Conservation (phyloP, 2,888 invertebrate species). For the Drosophila suboccidentalis region DNA sequence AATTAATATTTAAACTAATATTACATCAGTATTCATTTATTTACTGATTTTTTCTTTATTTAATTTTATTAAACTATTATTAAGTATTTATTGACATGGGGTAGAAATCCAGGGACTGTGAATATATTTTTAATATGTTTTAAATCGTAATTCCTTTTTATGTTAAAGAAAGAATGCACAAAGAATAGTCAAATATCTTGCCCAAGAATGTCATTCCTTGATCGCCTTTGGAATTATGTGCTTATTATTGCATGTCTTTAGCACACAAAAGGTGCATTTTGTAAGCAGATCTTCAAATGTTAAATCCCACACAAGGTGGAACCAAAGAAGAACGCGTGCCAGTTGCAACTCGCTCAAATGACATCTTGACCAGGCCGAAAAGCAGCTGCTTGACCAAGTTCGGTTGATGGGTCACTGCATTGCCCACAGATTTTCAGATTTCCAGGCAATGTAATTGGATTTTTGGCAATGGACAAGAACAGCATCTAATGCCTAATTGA, state of each 20-base stretch:
- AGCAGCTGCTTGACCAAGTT: slow-evolving; percentile 61
- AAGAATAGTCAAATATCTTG: neutral
- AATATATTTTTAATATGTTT: neutral
- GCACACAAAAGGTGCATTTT: slow-evolving; percentile 34
- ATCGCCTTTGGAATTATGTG: slow-evolving; percentile 38
- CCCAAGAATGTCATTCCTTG: neutral
- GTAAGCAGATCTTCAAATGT: slow-evolving; percentile 23
- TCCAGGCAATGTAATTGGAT: slow-evolving; percentile 67
- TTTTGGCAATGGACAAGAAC: slow-evolving; percentile 33
- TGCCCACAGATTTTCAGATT: slow-evolving; percentile 46
- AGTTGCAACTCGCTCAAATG: slow-evolving; percentile 36
- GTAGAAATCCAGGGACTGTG: neutral
- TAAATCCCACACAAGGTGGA: slow-evolving; percentile 52
- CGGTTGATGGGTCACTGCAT: neutral
- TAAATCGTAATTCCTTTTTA: neutral
- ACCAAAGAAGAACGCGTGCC: slow-evolving; percentile 63
- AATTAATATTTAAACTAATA: neutral
- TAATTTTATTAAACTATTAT: too few relatives aligned
- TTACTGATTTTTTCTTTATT: too few relatives aligned
- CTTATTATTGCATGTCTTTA: slow-evolving; percentile 40
- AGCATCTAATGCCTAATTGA: slow-evolving; percentile 65
- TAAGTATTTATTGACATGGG: too few relatives aligned
- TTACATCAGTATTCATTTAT: neutral
- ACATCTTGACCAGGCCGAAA: slow-evolving; percentile 20
- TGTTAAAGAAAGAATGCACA: neutral